phyloP scores from a whole-genome alignment of 2,888 invertebrate genomes.

The Azorinus chamasolen region DNA sequence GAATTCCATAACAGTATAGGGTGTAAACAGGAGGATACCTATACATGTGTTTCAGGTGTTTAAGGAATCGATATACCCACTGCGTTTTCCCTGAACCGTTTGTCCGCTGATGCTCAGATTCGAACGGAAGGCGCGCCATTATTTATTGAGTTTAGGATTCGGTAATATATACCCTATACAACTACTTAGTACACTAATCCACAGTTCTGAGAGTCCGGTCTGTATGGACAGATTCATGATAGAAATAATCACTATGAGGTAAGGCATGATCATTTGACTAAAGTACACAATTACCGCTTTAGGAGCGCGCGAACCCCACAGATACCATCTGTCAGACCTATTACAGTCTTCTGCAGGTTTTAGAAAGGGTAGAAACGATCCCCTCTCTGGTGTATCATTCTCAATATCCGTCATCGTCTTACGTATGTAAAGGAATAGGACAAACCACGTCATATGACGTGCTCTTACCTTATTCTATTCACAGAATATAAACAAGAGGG shows the following conservation, averaged over 20 bases:
- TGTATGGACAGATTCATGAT: conserved; percentile 41
- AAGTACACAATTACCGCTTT: conserved; percentile 60
- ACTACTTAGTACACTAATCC: conserved; percentile 45
- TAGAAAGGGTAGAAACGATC: too few species aligned
- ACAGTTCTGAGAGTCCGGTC: conserved; percentile 32
- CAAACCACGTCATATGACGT: too few species aligned
- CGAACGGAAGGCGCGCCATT: conserved; percentile 31
- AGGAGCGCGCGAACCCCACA: conserved; percentile 37
- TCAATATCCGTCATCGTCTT: conserved; percentile 6
- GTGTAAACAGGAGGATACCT: conserved; percentile 33
- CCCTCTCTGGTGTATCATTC: too few species aligned
- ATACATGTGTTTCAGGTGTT: too few species aligned
- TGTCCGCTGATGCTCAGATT: conserved; percentile 49
- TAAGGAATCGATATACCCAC: conserved; percentile 49
- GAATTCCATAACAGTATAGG: conserved; percentile 46
- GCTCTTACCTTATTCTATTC: too few species aligned
- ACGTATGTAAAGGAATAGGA: too few species aligned
- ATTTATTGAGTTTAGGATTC: conserved; percentile 41
- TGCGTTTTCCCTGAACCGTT: conserved; percentile 48
- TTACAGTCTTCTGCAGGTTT: conserved; percentile 17
- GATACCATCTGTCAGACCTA: conserved; percentile 47
- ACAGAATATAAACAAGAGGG: too few species aligned
- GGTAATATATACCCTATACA: conserved; percentile 33
- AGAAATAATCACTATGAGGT: conserved; percentile 46
- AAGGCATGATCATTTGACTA: conserved; percentile 49